Evolutionary conservation across 1,140 invertebrate genomes (phyloP).

Genomic region (Stratiolaelaps scimitus): DNA sequence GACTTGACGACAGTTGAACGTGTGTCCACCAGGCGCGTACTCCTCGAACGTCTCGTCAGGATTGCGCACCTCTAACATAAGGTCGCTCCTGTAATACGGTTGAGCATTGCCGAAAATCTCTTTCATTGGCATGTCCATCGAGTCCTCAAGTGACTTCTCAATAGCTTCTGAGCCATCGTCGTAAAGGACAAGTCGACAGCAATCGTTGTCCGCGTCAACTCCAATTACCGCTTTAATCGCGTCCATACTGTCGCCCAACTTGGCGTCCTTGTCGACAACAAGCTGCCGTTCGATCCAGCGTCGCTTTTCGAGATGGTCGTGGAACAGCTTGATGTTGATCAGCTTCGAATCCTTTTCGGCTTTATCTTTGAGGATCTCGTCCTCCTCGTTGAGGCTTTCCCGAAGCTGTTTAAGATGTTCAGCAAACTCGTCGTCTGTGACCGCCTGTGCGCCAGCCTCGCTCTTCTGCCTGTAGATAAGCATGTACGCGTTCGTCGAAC

Average conservation of each 20-base stretch:
- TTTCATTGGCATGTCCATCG: conserved; percentile 47
- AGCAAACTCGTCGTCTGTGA: conserved; percentile 57
- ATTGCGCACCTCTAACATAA: conserved; percentile 52
- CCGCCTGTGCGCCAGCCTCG: conserved; percentile 52
- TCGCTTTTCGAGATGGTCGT: conserved; percentile 5
- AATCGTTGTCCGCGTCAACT: conserved; percentile 48
- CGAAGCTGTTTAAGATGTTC: conserved; percentile 56
- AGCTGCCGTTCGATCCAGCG: conserved; percentile 23
- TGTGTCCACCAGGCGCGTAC: conserved; percentile 50
- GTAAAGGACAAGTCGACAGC: conserved; percentile 60
- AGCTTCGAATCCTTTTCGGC: conserved; percentile 51
- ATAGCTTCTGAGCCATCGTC: conserved; percentile 53
- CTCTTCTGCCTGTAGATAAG: conserved; percentile 76
- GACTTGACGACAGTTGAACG: conserved; percentile 19
- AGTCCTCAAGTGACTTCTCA: conserved; percentile 55
- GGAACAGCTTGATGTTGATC: conserved; percentile 43
- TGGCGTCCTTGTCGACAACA: conserved; percentile 26
- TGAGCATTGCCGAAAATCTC: conserved; percentile 45
- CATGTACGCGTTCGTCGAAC: conserved; percentile 85
- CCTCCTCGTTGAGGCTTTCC: conserved; percentile 52
- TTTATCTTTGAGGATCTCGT: conserved; percentile 52
- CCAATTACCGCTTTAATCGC: conserved; percentile 41
- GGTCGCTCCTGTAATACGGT: conserved; percentile 40
- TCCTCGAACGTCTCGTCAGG: conserved; percentile 52
- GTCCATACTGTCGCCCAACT: neutral